These are phyloP conservation scores for Columba livia DNA, from an alignment of 2,113 vertebrate genomes.

Conservation along the genomic window DNA sequence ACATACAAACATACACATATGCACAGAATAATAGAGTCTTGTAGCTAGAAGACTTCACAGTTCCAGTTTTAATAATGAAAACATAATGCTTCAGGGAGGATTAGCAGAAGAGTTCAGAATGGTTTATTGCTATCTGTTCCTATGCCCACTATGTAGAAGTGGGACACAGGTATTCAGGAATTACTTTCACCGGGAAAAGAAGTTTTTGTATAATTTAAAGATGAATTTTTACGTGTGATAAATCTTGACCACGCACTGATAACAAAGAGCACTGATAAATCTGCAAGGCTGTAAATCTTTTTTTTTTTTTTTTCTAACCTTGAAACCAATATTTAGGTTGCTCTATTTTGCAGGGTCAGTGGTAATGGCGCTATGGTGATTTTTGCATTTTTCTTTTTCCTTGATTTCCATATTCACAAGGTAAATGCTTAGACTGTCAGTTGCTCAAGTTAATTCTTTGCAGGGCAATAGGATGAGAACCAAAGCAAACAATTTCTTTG, in stretches of 20 bases:
- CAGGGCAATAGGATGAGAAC: slow-evolving; percentile 9
- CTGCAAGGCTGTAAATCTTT: not conserved
- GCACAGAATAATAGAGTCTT: not conserved
- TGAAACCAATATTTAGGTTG: not conserved
- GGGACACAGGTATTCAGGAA: not conserved
- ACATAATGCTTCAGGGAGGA: not conserved
- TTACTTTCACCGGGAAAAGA: not conserved
- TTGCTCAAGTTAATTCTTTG: not conserved
- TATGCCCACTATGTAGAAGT: not conserved
- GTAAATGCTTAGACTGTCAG: not conserved
- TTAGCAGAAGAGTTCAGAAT: not conserved
- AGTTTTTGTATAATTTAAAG: not conserved
- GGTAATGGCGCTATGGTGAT: not conserved
- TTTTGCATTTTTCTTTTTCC: not conserved
- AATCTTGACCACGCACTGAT: not conserved
- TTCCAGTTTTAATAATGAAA: not conserved
- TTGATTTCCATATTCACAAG: not conserved
- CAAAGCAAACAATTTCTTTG: slow-evolving; percentile 42
- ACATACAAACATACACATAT: not conserved
- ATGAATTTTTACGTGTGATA: not conserved
- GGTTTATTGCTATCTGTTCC: not conserved
- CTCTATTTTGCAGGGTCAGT: not conserved
- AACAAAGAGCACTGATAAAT: not conserved
- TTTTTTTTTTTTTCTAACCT: not conserved
- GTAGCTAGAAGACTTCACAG: not conserved